Percentiles rank a stretch among this genome's conserved stretches.
Evolutionary conservation across 2,797 vertebrate species (phyloP).

Genomic region (Rhabdophis nuchalis): DNA sequence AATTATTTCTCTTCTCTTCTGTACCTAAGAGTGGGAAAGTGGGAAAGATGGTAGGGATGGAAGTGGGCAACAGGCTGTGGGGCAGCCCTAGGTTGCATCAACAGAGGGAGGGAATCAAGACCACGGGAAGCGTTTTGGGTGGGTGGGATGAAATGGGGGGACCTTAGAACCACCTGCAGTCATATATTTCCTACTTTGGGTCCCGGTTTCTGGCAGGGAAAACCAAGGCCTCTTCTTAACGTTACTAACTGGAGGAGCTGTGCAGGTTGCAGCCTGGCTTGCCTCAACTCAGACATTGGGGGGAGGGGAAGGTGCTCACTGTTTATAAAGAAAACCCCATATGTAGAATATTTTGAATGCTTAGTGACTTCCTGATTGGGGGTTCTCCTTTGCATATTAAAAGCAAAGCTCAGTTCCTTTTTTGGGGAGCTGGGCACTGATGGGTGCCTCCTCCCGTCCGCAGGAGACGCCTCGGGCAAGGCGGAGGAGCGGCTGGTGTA

Average conservation of each 20-base stretch:
- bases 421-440: not conserved
- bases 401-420: no score
- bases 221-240: not conserved
- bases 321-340: not conserved
- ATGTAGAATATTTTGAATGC: not conserved
- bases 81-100: not conserved
- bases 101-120: not conserved
- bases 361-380: not conserved
- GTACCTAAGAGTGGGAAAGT: not conserved
- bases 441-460: conserved; percentile 1
- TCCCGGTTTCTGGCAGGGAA: not conserved
- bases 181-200: not conserved
- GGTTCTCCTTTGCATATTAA: not conserved
- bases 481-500: conserved; percentile 82
- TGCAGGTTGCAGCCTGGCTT: not conserved
- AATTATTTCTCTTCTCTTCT: conserved; percentile 48
- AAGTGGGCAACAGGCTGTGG: not conserved
- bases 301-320: not conserved
- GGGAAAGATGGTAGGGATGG: not conserved
- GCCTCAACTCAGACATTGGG: not conserved
- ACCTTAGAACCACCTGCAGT: not conserved
- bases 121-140: not conserved
- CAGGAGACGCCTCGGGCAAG: conserved; percentile 76
- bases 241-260: not conserved
- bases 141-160: not conserved